Evolutionary conservation across 2,888 invertebrate species (phyloP).

Genomic region (Thera britannica): DNA sequence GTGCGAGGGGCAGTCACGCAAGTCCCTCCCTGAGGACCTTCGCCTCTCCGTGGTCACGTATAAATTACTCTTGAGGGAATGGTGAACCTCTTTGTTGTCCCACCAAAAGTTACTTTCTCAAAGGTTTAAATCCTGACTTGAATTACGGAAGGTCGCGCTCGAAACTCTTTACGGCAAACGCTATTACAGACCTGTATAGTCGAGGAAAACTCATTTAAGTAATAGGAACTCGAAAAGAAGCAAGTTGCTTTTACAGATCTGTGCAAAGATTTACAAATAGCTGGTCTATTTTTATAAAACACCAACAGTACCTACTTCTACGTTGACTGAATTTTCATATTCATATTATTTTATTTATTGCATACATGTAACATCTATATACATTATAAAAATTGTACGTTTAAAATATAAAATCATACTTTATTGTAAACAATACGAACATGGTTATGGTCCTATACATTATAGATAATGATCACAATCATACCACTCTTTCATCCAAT

Average conservation of each 20-base stretch:
- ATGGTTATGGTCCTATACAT: too few species aligned
- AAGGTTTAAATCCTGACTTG: constrained; percentile 79
- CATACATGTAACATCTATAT: too few species aligned
- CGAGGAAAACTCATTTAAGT: constrained; percentile 50
- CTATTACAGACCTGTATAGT: constrained; percentile 54
- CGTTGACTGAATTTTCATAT: too few species aligned
- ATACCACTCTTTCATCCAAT: too few species aligned
- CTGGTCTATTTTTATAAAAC: background rate
- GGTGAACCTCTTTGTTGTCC: constrained; percentile 75
- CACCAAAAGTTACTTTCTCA: constrained; percentile 75
- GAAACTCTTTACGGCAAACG: constrained; percentile 64
- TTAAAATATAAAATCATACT: too few species aligned
- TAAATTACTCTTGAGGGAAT: constrained; percentile 78
- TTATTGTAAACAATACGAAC: too few species aligned
- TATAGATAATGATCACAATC: too few species aligned
- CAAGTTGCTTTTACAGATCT: constrained; percentile 13
- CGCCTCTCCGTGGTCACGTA: constrained; percentile 74
- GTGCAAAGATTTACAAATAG: constrained; percentile 4
- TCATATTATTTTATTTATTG: too few species aligned
- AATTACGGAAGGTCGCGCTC: constrained; percentile 70
- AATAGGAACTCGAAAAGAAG: constrained; percentile 35
- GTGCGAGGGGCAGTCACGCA: constrained; percentile 62
- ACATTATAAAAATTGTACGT: too few species aligned
- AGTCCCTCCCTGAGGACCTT: constrained; percentile 62
- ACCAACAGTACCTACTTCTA: background rate